Base-by-base conservation (phyloP, 2,797 vertebrate species). In the Odontamblyopus lacepedii region DNA sequence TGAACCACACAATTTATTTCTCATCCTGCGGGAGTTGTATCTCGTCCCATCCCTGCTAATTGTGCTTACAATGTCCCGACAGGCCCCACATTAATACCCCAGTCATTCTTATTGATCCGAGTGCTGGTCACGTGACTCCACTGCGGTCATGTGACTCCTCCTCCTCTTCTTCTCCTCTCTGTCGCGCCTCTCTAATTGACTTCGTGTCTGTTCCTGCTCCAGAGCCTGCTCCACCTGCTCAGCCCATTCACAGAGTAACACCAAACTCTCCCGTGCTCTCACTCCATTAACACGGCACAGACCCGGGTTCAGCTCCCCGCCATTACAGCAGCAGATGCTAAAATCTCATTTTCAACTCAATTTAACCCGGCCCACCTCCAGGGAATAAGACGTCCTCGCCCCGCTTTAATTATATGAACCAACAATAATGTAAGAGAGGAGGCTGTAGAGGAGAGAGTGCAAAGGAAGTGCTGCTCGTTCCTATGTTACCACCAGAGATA, bases 271-370 rank as follows among this genome's bases (percentile, higher is more conserved):
- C 83, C 85, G 92, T 92, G 94, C 90, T 94, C 92, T 93, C 93
- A 93, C 93, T 94, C 94, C 92, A 95, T 94, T 95, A 95, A 95
- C 94, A 84, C 89, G 91, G 92, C 92, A 91, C 90, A 93, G 84
- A 92, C 90, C 88, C 89, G 87, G 89, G 89, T 92, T 93, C 91
- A 92, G 91, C 91, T 91, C 83, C 89, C 92, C 29, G 89, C 92
- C 92, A 94, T 93, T 93, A 92, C 89, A 90, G 89, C 88, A 86
- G 88, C 82, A 87, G 90, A 92, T 91, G 94, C 91, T 94, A 92
- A 93, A 94, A 94, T 92, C 92, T 94, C 87, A 94, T 94, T 94
- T 94, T 94, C 94, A 94, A 94, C 92, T 94, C 94, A 93, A 94
- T 94, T 95, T 94, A 95, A 94, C 94, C 93, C 91, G 89, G 88